phyloP scores from a whole-genome alignment of 2,797 vertebrate species.

The Nyctalus aviator region DNA sequence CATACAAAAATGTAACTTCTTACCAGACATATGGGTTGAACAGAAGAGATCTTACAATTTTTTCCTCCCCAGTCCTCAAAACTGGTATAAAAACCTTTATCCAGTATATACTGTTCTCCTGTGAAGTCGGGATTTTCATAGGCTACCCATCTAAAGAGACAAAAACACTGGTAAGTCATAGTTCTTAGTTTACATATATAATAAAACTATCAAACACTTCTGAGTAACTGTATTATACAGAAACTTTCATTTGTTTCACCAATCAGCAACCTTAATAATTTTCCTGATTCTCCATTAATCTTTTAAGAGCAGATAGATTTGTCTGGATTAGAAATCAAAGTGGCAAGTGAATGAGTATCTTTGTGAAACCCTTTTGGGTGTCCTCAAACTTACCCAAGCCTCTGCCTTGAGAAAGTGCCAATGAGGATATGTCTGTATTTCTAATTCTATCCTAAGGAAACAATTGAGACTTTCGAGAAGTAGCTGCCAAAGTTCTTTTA shows the following conservation, averaged over 20 bases:
- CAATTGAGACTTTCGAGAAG: conserved; percentile 5
- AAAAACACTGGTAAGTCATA: not conserved
- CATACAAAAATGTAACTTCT: conserved; percentile 74
- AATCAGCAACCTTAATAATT: not conserved
- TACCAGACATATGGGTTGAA: conserved; percentile 95
- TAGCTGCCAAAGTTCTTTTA: not conserved
- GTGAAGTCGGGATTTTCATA: conserved; percentile 96
- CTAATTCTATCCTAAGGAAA: not conserved
- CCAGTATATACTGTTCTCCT: conserved; percentile 94
- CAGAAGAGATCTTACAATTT: conserved; percentile 92
- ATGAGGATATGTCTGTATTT: not conserved
- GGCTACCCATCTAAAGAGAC: conserved; percentile 93
- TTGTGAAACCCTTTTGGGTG: not conserved
- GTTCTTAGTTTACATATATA: not conserved
- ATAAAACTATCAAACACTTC: not conserved
- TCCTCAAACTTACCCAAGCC: not conserved
- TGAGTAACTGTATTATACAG: not conserved
- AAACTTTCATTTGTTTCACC: conserved; percentile 17
- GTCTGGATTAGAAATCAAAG: not conserved
- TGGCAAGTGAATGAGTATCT: not conserved
- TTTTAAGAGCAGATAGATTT: not conserved
- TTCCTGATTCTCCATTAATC: conserved; percentile 4
- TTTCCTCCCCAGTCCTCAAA: conserved; percentile 95
- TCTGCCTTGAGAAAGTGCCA: not conserved
- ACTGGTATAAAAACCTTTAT: conserved; percentile 94